These are phyloP conservation scores for Atrina japonica DNA, from an alignment of 2,888 invertebrate genomes.

Conservation along the genomic window DNA sequence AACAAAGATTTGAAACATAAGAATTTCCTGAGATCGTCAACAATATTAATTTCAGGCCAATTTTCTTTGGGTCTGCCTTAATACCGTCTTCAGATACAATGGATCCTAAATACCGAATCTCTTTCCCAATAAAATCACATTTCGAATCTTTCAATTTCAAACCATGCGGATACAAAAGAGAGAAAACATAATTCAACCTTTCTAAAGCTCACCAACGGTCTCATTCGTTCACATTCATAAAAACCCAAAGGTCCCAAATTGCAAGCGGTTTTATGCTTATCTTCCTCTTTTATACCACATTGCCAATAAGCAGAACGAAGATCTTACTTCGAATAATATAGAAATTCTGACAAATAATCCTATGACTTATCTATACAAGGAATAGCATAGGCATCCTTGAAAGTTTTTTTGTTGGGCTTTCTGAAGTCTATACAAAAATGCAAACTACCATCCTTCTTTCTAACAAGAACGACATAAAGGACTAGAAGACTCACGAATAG, in stretches of 20 bases:
- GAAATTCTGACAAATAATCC: conserved; percentile 31
- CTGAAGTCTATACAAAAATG: conserved; percentile 36
- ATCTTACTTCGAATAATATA: conserved; percentile 35
- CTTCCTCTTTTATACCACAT: conserved; percentile 30
- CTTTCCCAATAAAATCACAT: conserved; percentile 38
- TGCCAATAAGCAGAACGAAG: conserved; percentile 36
- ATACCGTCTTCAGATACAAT: no score
- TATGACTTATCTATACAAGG: conserved; percentile 4
- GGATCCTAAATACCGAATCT: conserved; percentile 38
- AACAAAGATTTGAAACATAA: no score
- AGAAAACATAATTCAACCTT: conserved; percentile 32
- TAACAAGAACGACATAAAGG: conserved; percentile 38
- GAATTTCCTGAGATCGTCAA: no score
- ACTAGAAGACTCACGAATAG: conserved; percentile 23
- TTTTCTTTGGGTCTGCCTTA: no score
- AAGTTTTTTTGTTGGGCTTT: conserved; percentile 22
- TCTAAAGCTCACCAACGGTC: conserved; percentile 31
- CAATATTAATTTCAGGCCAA: conserved; percentile 30
- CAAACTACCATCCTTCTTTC: conserved; percentile 28
- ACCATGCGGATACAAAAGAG: conserved; percentile 18
- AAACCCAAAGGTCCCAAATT: conserved; percentile 43
- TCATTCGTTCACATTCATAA: conserved; percentile 58
- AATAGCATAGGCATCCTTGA: conserved; percentile 31
- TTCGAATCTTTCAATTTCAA: conserved; percentile 39
- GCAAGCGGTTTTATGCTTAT: conserved; percentile 44